phyloP scores from a whole-genome alignment of 1,140 invertebrate genomes.

The Bombus vancouverensis region DNA sequence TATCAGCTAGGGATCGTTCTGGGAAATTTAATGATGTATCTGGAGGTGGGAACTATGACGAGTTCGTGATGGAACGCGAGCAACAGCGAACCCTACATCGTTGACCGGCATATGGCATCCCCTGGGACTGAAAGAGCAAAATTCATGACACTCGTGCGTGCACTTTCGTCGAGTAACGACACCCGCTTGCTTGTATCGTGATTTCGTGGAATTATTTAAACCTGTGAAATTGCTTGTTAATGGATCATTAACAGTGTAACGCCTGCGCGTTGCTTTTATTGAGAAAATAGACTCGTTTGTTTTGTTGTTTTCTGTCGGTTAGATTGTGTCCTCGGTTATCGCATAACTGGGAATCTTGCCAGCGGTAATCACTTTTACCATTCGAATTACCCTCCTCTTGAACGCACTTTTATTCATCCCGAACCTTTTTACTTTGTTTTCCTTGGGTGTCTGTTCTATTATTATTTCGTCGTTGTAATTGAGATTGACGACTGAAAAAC shows the following conservation, averaged over 20 bases:
- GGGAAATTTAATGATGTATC: background rate
- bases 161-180: background rate
- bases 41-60: background rate
- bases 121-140: background rate
- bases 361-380: background rate
- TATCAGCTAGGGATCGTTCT: too few relatives aligned
- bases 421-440: background rate
- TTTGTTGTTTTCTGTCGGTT: background rate
- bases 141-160: background rate
- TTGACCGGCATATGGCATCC: background rate
- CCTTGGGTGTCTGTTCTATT: background rate
- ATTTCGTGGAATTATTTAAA: conserved; percentile 1
- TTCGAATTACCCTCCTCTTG: background rate
- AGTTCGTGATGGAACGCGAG: background rate
- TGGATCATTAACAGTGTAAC: conserved; percentile 3
- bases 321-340: background rate
- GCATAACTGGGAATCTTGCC: background rate
- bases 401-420: background rate
- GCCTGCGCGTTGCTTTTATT: background rate
- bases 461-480: background rate
- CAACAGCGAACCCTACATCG: background rate
- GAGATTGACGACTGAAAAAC: background rate
- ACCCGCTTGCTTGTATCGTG: background rate
- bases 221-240: background rate
- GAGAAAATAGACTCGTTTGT: background rate